A percentile compares a stretch with the other conserved stretches of the same genome.
Conservation (phyloP, 2,888 invertebrate species). For the Nebria salina region DNA sequence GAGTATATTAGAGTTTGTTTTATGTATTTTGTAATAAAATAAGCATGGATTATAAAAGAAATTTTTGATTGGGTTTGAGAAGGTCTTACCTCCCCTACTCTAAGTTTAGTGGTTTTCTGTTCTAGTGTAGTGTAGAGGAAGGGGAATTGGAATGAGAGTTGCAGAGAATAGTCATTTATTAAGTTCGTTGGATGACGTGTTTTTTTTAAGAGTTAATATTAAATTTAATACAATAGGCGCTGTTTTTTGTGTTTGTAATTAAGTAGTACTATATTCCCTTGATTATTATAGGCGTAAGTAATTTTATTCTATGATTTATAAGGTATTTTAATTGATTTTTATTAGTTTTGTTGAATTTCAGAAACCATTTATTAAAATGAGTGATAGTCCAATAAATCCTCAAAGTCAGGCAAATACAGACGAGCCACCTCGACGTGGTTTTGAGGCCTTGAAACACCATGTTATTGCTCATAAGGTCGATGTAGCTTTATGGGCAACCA, state of each 20-base stretch:
- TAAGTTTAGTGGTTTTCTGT: too few species aligned
- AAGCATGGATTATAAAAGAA: too few species aligned
- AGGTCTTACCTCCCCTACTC: too few species aligned
- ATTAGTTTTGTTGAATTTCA: neutral
- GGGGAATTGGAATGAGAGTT: neutral
- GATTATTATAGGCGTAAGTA: neutral
- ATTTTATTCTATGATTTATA: neutral
- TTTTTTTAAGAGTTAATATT: constrained; percentile 33
- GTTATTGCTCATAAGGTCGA: constrained; percentile 86
- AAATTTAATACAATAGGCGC: constrained; percentile 11
- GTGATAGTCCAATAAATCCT: constrained; percentile 49
- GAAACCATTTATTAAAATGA: constrained; percentile 49
- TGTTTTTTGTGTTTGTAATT: neutral
- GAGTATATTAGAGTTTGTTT: too few species aligned
- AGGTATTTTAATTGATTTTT: neutral
- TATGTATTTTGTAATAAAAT: too few species aligned
- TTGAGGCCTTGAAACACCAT: constrained; percentile 75
- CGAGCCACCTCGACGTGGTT: constrained; percentile 65
- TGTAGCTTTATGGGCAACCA: constrained; percentile 86
- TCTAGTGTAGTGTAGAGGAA: too few species aligned
- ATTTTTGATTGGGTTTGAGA: too few species aligned
- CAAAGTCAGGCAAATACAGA: constrained; percentile 46
- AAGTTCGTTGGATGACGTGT: constrained; percentile 40
- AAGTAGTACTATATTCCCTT: neutral
- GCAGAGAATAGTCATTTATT: constrained; percentile 25